Conservation (phyloP, 1,140 invertebrate genomes). For the Tetragonula clypearis region DNA sequence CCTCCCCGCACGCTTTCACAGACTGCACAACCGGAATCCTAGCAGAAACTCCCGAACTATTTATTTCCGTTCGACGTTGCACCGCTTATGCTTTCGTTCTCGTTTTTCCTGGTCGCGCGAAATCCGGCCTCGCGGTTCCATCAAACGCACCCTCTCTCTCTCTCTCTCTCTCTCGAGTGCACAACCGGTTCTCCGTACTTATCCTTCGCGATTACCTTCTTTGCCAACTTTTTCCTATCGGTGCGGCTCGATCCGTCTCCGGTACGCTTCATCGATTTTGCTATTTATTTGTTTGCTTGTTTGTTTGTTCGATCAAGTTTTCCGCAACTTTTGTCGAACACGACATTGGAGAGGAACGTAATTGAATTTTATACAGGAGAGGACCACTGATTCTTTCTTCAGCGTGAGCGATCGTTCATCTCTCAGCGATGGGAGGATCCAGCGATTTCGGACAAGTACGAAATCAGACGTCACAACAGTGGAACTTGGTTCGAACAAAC, state of each 20-base stretch:
- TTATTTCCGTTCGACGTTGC: constrained; percentile 27
- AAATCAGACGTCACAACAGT: not conserved
- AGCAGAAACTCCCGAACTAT: constrained; percentile 36
- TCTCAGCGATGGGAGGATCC: too few relatives aligned
- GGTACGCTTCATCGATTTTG: not conserved
- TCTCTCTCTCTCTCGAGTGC: too few relatives aligned
- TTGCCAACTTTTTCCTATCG: not conserved
- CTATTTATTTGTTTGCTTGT: not conserved
- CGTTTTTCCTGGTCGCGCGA: not conserved
- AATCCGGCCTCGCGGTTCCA: not conserved
- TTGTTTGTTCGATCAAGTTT: not conserved
- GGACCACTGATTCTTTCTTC: too few relatives aligned
- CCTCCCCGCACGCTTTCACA: not conserved
- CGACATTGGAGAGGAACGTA: too few relatives aligned
- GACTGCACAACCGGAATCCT: constrained; percentile 33
- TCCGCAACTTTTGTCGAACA: not conserved
- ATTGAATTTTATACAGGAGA: too few relatives aligned
- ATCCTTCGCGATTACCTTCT: too few relatives aligned
- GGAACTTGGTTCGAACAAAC: not conserved
- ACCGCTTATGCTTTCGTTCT: constrained; percentile 4
- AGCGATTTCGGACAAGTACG: too few relatives aligned
- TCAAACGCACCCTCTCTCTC: too few relatives aligned
- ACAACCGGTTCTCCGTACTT: too few relatives aligned
- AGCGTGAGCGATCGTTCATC: too few relatives aligned
- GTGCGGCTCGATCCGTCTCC: not conserved